These are phyloP conservation scores for Indicator indicator DNA, from an alignment of 2,113 vertebrate species.

Conservation along the genomic window DNA sequence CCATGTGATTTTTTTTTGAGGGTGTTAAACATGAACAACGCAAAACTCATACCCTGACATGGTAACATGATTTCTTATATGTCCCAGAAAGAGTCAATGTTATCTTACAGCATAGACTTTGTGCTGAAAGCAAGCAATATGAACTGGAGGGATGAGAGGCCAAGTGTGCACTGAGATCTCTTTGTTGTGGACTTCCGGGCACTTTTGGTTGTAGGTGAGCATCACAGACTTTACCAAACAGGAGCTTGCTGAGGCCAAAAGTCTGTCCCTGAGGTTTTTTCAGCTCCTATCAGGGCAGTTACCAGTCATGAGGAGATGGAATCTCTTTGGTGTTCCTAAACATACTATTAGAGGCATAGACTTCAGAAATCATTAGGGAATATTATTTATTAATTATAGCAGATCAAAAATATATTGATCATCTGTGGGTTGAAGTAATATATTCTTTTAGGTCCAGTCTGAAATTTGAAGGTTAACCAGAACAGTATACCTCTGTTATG, in stretches of 20 bases:
- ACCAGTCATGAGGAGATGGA: not conserved
- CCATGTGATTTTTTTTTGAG: not conserved
- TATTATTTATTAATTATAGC: not conserved
- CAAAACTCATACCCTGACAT: not conserved
- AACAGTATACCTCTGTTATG: not conserved
- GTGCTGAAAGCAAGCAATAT: not conserved
- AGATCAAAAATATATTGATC: not conserved
- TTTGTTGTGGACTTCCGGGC: not conserved
- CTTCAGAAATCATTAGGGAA: not conserved
- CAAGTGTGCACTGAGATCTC: not conserved
- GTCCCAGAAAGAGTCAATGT: not conserved
- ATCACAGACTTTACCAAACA: not conserved
- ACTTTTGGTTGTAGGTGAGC: not conserved
- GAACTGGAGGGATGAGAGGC: not conserved
- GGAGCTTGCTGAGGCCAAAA: not conserved
- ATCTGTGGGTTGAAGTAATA: not conserved
- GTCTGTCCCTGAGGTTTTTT: not conserved
- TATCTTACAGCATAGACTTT: not conserved
- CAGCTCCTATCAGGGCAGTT: not conserved
- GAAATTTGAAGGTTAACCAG: not conserved
- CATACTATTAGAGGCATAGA: not conserved
- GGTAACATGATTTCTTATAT: accelerated
- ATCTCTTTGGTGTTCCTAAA: not conserved
- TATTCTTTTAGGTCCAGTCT: not conserved
- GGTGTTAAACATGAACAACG: not conserved